Conservation (phyloP, 2,888 invertebrate genomes). For the Drosophila birchii region DNA sequence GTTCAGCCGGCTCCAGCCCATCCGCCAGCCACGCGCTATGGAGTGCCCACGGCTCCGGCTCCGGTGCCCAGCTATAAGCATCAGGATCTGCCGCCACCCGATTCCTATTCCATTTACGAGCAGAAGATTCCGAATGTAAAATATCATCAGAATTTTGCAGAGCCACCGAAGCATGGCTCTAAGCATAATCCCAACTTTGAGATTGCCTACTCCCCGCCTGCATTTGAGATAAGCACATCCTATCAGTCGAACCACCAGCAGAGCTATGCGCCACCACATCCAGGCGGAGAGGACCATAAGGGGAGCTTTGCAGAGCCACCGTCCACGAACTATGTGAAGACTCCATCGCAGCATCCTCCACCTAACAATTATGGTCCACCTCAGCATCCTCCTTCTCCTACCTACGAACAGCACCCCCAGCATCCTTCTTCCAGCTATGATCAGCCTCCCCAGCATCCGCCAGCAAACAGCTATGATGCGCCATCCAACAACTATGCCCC, state of each 20-base stretch:
- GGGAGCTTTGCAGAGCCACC: constrained; percentile 67
- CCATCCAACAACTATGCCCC: constrained; percentile 36
- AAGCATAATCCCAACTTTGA: constrained; percentile 63
- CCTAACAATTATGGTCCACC: constrained; percentile 42
- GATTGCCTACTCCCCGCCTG: constrained; percentile 78
- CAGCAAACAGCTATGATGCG: background rate
- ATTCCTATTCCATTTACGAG: constrained; percentile 72
- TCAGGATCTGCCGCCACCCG: constrained; percentile 39
- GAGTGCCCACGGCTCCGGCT: constrained; percentile 57
- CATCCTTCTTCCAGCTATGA: constrained; percentile 21
- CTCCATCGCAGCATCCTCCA: constrained; percentile 50
- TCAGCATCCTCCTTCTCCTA: constrained; percentile 43
- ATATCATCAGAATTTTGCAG: constrained; percentile 77
- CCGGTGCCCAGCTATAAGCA: constrained; percentile 43
- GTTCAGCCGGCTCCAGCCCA: constrained; percentile 7
- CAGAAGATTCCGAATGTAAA: constrained; percentile 73
- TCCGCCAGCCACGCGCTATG: constrained; percentile 51
- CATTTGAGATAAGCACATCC: constrained; percentile 77
- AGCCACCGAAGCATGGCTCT: constrained; percentile 67
- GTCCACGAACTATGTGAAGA: constrained; percentile 44
- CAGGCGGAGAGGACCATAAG: background rate
- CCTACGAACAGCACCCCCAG: constrained; percentile 19
- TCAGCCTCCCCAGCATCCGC: constrained; percentile 42
- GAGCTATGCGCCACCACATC: constrained; percentile 48
- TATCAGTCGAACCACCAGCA: constrained; percentile 54